These are phyloP conservation scores for Passer montanus DNA, from an alignment of 2,113 vertebrate species.

Conservation along the genomic window DNA sequence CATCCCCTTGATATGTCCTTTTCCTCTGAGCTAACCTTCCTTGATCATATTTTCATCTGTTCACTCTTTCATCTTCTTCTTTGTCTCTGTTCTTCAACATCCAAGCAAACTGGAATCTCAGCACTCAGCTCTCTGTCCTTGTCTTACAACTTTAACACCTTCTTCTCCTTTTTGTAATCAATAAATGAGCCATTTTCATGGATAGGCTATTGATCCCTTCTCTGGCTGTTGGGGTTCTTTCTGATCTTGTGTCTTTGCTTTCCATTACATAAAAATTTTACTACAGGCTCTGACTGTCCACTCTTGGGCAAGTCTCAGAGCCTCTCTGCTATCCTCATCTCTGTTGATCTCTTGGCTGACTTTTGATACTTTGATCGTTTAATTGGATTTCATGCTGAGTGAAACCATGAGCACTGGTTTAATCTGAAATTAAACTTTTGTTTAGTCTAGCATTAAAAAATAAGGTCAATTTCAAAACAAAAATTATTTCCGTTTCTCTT, in stretches of 20 bases:
- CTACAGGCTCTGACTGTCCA: background rate
- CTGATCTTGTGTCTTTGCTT: slow-evolving; percentile 24
- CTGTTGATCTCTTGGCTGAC: background rate
- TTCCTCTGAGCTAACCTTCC: background rate
- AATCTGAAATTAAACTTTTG: slow-evolving; percentile 33
- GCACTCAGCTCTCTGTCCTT: background rate
- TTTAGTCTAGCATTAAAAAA: slow-evolving; percentile 25
- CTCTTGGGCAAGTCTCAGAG: background rate
- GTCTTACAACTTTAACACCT: background rate
- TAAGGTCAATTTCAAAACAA: background rate
- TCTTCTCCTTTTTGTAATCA: background rate
- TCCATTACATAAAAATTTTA: background rate
- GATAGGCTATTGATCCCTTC: slow-evolving; percentile 19
- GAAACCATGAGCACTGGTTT: background rate
- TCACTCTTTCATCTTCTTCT: background rate
- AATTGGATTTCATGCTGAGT: slow-evolving; percentile 25
- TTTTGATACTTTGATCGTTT: slow-evolving; percentile 25
- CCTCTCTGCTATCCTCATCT: slow-evolving; percentile 1
- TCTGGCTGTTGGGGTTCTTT: slow-evolving; percentile 26
- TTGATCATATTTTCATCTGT: background rate
- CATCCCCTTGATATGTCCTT: background rate
- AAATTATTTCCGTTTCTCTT: background rate
- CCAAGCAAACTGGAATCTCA: background rate
- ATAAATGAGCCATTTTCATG: background rate
- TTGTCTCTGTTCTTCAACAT: slow-evolving; percentile 7